phyloP scores from a whole-genome alignment of 2,797 vertebrate species.

The Paguma larvata region DNA sequence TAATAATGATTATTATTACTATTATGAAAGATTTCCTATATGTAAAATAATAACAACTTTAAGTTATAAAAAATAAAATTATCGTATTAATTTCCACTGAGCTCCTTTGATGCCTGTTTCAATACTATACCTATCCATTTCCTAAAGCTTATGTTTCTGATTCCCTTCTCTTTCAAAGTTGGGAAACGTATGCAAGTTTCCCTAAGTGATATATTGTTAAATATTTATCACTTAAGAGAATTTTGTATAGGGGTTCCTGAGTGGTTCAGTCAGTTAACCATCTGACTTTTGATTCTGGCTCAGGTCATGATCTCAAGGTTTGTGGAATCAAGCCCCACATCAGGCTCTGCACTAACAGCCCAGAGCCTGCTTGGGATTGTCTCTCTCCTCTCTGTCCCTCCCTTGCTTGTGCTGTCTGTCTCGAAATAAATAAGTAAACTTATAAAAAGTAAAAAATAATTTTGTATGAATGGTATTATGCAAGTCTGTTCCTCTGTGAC shows the following conservation, averaged over 20 bases:
- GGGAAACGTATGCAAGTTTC: neutral
- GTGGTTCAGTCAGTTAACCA: too few relatives aligned
- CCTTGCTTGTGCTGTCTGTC: too few relatives aligned
- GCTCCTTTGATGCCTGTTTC: neutral
- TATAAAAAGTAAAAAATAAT: neutral
- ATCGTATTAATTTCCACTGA: neutral
- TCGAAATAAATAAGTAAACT: too few relatives aligned
- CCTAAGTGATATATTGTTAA: neutral
- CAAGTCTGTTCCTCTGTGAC: neutral
- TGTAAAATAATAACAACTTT: neutral
- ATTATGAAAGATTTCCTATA: neutral
- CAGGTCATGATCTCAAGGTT: too few relatives aligned
- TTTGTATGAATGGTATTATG: neutral
- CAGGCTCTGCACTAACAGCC: too few relatives aligned
- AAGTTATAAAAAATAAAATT: neutral
- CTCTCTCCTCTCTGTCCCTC: too few relatives aligned
- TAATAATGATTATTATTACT: neutral
- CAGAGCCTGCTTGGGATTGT: too few relatives aligned
- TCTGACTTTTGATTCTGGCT: too few relatives aligned
- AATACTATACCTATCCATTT: neutral
- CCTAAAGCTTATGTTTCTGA: neutral
- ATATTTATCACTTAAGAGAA: neutral
- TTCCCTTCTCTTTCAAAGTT: neutral
- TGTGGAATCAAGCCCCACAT: too few relatives aligned
- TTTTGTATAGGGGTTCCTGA: too few relatives aligned